Base-by-base conservation (phyloP, 2,888 invertebrate genomes). In the Tinea trinotella region DNA sequence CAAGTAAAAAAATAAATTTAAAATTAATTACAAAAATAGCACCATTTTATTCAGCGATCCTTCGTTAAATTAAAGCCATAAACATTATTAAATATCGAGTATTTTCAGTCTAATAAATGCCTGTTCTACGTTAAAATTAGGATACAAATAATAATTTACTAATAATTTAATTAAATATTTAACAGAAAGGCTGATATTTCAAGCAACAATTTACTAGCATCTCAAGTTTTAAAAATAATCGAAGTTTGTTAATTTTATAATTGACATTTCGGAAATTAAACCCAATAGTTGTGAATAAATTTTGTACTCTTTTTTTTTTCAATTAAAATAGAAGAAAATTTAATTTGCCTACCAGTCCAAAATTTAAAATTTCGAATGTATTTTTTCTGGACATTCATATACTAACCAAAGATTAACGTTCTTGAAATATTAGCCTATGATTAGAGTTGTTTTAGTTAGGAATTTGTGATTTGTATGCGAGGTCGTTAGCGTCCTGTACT, bases 391-490 rank as follows among this genome's bases (percentile, higher is more conserved):
- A n/a, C n/a, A n/a, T n/a, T n/a, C n/a, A n/a, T n/a, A n/a, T n/a
- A n/a, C n/a, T n/a, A n/a, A n/a, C n/a, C n/a, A n/a, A n/a, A n/a
- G n/a, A n/a, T n/a, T n/a, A n/a, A n/a, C n/a, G n/a, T n/a, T n/a
- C n/a, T n/a, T n/a, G n/a, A 40, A 40, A 13, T 40, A 12, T 5
- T 5, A n/a, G 15, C 40, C 15, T 12, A 5, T 24, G 24, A 7
- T n/a, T n/a, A n/a, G n/a, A n/a, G n/a, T n/a, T n/a, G n/a, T n/a
- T 36, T 67, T 77, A 80, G 20, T 76, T 75, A 17, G 87, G 81
- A 56, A 82, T 79, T 61, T 93, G 93, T 2, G 89, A 89, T 55
- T 90, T 88, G 68, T 93, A 94, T 2, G 93, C 93, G 65, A 93
- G 66, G 56, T 91, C 88, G 59, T 93, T 93, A 4, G 90, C 89